phyloP scores from a whole-genome alignment of 1,140 invertebrate species.

The Heliconius himera region DNA sequence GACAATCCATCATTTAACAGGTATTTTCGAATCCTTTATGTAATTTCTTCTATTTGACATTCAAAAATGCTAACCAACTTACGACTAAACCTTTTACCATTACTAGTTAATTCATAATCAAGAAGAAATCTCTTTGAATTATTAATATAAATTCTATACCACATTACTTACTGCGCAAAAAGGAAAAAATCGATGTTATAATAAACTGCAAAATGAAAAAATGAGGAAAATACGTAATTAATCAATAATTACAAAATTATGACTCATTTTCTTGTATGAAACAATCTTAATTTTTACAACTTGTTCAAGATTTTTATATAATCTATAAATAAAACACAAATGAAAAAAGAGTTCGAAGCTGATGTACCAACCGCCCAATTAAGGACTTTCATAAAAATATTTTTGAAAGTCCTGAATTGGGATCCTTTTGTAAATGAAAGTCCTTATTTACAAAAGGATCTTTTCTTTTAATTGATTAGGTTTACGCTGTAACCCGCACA shows the following conservation, averaged over 20 bases:
- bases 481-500: too few relatives aligned
- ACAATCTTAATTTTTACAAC: too few relatives aligned
- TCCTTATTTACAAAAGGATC: background rate
- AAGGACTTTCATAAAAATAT: background rate
- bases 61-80: too few relatives aligned
- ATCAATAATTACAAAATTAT: background rate
- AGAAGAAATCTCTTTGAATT: too few relatives aligned
- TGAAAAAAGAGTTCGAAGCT: background rate
- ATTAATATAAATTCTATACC: background rate
- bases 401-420: too few relatives aligned
- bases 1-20: too few relatives aligned
- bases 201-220: background rate
- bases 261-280: background rate
- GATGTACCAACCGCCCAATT: background rate
- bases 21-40: too few relatives aligned
- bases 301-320: background rate
- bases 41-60: too few relatives aligned
- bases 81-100: too few relatives aligned
- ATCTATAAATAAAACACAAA: background rate
- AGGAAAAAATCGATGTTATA: background rate
- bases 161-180: background rate
- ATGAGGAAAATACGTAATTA: background rate
- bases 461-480: too few relatives aligned
- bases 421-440: too few relatives aligned
- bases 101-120: too few relatives aligned